Percentiles rank a stretch among this genome's conserved stretches.
Evolutionary conservation across 2,888 invertebrate species (phyloP).

Genomic region (Drosophila meridionalis): DNA sequence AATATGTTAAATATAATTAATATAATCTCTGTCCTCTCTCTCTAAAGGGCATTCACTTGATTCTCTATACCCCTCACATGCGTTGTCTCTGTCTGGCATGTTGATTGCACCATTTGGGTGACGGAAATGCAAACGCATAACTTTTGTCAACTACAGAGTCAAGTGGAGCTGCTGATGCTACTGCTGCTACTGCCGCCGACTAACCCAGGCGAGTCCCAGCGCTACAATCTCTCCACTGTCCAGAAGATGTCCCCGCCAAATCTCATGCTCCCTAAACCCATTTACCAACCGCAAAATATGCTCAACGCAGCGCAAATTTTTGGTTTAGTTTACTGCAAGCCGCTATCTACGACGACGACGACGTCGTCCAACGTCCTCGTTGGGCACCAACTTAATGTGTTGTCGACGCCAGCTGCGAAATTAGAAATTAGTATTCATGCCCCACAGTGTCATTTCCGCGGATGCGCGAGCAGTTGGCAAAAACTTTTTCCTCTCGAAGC

Average conservation of each 20-base stretch:
- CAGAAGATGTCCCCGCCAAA: constrained; percentile 44
- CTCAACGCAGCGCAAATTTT: constrained; percentile 67
- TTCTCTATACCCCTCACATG: not conserved
- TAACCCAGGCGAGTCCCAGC: not conserved
- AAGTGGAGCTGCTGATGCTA: constrained; percentile 12
- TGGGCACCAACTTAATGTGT: constrained; percentile 69
- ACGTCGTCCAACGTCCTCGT: constrained; percentile 19
- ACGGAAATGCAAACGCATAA: constrained; percentile 76
- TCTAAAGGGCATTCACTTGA: constrained; percentile 6
- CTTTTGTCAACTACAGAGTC: constrained; percentile 64
- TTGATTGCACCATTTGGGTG: constrained; percentile 52
- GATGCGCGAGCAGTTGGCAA: constrained; percentile 66
- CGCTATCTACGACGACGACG: constrained; percentile 27
- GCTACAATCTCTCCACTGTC: constrained; percentile 31
- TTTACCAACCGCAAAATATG: constrained; percentile 69
- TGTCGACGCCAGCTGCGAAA: constrained; percentile 75
- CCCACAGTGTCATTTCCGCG: constrained; percentile 83
- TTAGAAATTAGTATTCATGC: constrained; percentile 84
- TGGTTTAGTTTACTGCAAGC: constrained; percentile 68
- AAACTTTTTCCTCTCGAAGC: constrained; percentile 52
- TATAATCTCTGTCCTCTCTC: not conserved
- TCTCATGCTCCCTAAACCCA: constrained; percentile 48
- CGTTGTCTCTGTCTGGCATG: constrained; percentile 23
- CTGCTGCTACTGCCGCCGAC: not conserved
- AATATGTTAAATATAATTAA: not conserved